Percentiles rank a stretch among this genome's conserved stretches.
These are phyloP conservation scores for Gastracanthus pulcherrimus DNA, from an alignment of 2,888 invertebrate genomes.

Conservation along the genomic window DNA sequence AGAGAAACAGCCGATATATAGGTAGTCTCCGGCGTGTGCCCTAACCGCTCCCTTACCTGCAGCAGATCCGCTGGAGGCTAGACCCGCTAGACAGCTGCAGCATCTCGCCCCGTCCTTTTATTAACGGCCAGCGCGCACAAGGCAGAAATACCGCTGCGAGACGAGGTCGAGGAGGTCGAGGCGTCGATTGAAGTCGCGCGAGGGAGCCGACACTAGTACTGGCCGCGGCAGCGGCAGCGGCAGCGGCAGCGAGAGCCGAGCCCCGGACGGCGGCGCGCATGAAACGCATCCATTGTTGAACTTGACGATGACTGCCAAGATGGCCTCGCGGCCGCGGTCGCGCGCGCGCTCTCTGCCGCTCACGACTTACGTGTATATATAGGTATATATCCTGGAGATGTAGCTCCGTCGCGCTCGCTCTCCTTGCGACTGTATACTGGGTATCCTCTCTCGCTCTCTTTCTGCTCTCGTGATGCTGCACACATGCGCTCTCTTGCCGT, in stretches of 20 bases:
- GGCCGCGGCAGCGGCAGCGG: neutral
- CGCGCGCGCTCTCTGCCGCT: neutral
- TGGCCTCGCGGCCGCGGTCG: conserved; percentile 28
- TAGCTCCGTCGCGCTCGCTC: too few species aligned
- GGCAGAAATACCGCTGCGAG: too few species aligned
- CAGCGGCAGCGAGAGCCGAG: neutral
- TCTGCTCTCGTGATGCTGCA: too few species aligned
- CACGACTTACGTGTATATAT: neutral
- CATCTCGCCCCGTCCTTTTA: neutral
- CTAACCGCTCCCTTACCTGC: neutral
- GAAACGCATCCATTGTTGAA: neutral
- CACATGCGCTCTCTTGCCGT: too few species aligned
- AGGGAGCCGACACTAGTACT: too few species aligned
- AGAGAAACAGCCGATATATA: too few species aligned
- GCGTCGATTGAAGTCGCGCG: conserved; percentile 3
- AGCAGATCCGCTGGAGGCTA: neutral
- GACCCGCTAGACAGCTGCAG: neutral
- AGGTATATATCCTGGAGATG: too few species aligned
- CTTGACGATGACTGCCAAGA: conserved; percentile 36
- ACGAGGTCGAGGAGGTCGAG: neutral
- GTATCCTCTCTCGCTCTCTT: too few species aligned
- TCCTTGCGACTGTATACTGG: too few species aligned
- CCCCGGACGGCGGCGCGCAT: conserved; percentile 27
- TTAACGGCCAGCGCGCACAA: neutral
- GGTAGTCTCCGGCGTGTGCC: too few species aligned